Percentiles rank a stretch among this genome's conserved stretches.
Conservation (phyloP, 2,888 invertebrate species). For the Eristalis tenax region DNA sequence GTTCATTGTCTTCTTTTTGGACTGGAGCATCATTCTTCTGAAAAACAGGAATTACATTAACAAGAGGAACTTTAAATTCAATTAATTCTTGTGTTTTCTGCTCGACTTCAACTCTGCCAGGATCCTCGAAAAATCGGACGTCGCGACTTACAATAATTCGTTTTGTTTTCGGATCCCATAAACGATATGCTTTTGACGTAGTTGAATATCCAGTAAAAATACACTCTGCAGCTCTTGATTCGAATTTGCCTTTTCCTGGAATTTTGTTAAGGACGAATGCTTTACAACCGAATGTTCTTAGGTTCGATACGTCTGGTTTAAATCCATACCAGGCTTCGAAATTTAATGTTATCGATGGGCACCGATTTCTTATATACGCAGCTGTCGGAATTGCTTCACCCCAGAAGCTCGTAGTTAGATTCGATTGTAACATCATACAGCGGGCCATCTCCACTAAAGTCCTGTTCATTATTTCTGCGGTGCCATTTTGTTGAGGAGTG, state of each 20-base stretch:
- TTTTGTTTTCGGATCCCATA: conserved; percentile 21
- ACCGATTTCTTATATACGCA: conserved; percentile 46
- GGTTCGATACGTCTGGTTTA: too few species aligned
- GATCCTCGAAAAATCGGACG: too few species aligned
- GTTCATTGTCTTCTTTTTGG: too few species aligned
- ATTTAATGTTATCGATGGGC: conserved; percentile 16
- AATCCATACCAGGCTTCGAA: conserved; percentile 9
- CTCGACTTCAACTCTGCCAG: too few species aligned
- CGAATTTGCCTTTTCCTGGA: conserved; percentile 17
- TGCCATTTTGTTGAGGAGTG: conserved; percentile 63
- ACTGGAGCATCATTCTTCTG: too few species aligned
- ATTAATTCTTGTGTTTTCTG: too few species aligned
- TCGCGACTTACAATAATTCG: not conserved
- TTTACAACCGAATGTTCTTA: conserved; percentile 3
- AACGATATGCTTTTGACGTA: conserved; percentile 28
- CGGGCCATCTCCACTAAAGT: conserved; percentile 69
- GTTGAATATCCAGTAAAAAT: conserved; percentile 34
- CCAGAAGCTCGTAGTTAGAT: conserved; percentile 72
- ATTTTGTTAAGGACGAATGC: conserved; percentile 24
- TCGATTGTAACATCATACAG: conserved; percentile 71
- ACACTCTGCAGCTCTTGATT: conserved; percentile 18
- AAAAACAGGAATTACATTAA: too few species aligned
- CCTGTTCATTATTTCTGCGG: conserved; percentile 57
- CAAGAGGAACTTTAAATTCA: too few species aligned
- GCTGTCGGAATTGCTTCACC: conserved; percentile 52